These are phyloP conservation scores for Sthenelais limicola DNA, from an alignment of 2,888 invertebrate species.

Conservation along the genomic window DNA sequence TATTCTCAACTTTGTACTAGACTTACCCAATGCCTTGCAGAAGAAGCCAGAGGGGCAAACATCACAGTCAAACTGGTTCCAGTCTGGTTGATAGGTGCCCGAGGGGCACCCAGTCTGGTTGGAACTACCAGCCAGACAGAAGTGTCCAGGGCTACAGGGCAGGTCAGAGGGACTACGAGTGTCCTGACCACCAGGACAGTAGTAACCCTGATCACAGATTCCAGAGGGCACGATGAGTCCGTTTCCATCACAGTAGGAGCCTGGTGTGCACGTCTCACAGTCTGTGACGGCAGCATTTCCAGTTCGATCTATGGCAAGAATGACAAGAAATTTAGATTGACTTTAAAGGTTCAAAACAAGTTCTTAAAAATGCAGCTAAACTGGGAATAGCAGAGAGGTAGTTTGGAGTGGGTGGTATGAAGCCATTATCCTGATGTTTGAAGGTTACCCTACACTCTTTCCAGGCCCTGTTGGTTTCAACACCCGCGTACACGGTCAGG, in stretches of 20 bases:
- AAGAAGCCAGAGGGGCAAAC: constrained; percentile 66
- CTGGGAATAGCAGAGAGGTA: too few species aligned
- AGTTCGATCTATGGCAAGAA: constrained; percentile 60
- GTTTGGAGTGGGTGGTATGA: too few species aligned
- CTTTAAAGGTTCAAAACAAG: too few species aligned
- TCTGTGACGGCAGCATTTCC: constrained; percentile 60
- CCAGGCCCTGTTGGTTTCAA: too few species aligned
- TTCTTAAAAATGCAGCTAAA: too few species aligned
- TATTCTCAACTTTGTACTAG: neutral
- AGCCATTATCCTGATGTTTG: too few species aligned
- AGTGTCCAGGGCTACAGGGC: constrained; percentile 69
- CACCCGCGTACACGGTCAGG: too few species aligned
- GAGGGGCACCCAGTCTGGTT: constrained; percentile 70
- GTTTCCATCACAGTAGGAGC: constrained; percentile 64
- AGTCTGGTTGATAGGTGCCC: constrained; percentile 67
- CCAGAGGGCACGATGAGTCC: constrained; percentile 61
- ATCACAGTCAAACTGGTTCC: constrained; percentile 63
- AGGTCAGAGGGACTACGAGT: constrained; percentile 57
- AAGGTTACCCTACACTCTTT: too few species aligned
- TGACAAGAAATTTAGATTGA: too few species aligned
- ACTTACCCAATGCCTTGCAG: constrained; percentile 65
- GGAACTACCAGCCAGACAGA: constrained; percentile 65
- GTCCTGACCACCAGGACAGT: constrained; percentile 67
- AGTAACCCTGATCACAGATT: constrained; percentile 65
- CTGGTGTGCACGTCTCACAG: constrained; percentile 65